Evolutionary conservation across 2,113 vertebrate species (phyloP), one percentile per base, ranked within the genome.

Genomic region (Meriones unguiculatus): DNA sequence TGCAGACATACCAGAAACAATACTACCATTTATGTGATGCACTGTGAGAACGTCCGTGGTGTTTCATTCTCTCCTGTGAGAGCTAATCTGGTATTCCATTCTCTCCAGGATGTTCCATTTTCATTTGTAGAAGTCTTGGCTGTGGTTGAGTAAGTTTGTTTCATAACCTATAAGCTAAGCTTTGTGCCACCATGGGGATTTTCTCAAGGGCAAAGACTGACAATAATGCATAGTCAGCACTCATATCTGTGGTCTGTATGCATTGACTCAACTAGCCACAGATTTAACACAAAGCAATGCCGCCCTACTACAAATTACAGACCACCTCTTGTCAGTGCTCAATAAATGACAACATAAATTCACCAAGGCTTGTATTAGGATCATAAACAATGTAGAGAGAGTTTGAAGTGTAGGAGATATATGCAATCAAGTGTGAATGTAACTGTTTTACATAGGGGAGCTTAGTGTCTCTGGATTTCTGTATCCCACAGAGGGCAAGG

Each of bases 131-230:
- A 88, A 15, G 17, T 77, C 6, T 82, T 96, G 54, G 25, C 70
- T 52, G 0, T 59, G 35, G 84, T 87, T 28, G 50, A 93, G 54
- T 35, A 85, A 65, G 69, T 80, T 80, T 46, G 67, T 57, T 87
- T 94, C 20, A 52, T 75, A 89, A 59, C 24, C 46, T 18, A 9
- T 67, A 65, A 92, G 15, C 38, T 86, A 10, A 77, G 38, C 10
- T 35, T 93, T 32, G 12, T 86, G 93, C 46, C 1, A 18, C 25
- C 25, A 91, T 18, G 18, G 57, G 65, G 10, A 90, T 1, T 76
- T 50, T 95, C 30, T 93, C 87, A 96, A 85, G 62, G 87, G 93
- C 59, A 85, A 85, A 50, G 15, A 46, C 15, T 46, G 15, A 3
- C 28, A 46, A 86, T 38, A 50, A 12, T 32, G 18, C 35, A 50